Evolutionary conservation across 2,888 invertebrate genomes (phyloP).

Genomic region (Dasysyrphus tricinctus): DNA sequence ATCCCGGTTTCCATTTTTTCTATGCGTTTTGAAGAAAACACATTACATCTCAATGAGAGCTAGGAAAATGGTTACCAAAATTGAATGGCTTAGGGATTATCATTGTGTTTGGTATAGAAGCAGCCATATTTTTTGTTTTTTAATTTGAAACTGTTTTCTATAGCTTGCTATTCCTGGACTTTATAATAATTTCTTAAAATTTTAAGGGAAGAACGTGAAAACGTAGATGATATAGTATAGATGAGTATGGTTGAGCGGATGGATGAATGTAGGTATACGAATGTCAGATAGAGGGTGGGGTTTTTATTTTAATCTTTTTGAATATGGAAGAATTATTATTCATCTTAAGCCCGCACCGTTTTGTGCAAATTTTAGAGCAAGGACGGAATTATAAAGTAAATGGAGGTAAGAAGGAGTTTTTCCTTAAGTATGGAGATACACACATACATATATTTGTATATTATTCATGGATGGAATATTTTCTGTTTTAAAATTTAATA

Average conservation of each 20-base stretch:
- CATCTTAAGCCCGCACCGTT: conserved; percentile 36
- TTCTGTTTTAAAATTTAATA: conserved; percentile 59
- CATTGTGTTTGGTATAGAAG: conserved; percentile 4
- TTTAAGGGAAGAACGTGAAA: conserved; percentile 48
- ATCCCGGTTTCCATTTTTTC: conserved; percentile 23
- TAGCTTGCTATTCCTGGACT: conserved; percentile 1
- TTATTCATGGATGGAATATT: conserved; percentile 54
- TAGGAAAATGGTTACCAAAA: conserved; percentile 64
- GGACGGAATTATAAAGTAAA: conserved; percentile 5
- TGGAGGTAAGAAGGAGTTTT: background rate
- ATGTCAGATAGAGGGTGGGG: conserved; percentile 37
- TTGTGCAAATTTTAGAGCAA: conserved; percentile 34
- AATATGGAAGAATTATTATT: conserved; percentile 65
- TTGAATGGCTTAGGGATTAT: conserved; percentile 66
- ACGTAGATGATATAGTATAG: conserved; percentile 65
- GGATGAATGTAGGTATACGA: conserved; percentile 17
- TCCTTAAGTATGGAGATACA: background rate
- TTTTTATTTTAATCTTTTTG: conserved; percentile 35
- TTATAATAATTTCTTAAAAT: conserved; percentile 71
- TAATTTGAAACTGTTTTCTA: conserved; percentile 5
- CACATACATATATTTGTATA: no score
- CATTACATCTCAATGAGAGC: conserved; percentile 15
- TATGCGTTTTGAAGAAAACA: background rate
- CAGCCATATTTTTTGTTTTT: conserved; percentile 44
- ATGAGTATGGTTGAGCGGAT: conserved; percentile 28